These are phyloP conservation scores for Sepioteuthis lessoniana DNA, from an alignment of 2,888 invertebrate species.

Conservation along the genomic window DNA sequence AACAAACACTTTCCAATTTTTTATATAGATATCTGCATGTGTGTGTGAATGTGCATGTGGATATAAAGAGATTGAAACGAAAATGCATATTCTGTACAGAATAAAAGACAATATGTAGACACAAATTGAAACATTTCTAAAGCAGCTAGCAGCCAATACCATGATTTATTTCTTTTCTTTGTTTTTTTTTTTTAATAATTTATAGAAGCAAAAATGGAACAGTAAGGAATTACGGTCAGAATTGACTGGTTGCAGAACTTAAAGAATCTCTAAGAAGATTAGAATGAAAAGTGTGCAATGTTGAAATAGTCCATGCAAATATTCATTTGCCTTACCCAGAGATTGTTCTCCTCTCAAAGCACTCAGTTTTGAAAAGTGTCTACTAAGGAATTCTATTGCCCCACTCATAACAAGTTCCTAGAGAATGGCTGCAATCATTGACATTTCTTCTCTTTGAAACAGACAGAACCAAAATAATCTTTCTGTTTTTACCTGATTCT, in stretches of 20 bases:
- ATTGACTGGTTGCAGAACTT: neutral
- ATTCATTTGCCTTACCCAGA: constrained; percentile 13
- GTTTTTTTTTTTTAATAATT: neutral
- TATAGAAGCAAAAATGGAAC: constrained; percentile 4
- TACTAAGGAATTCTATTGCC: constrained; percentile 33
- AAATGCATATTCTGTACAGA: neutral
- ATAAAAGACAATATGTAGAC: neutral
- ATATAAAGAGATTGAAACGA: neutral
- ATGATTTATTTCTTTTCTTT: neutral
- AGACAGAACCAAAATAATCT: neutral
- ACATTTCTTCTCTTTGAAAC: neutral
- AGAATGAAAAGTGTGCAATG: neutral
- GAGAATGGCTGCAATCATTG: constrained; percentile 8
- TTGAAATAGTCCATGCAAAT: neutral
- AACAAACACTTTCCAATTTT: no score
- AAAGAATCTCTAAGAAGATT: constrained; percentile 25
- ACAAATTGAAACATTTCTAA: neutral
- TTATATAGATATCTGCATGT: no score
- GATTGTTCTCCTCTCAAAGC: neutral
- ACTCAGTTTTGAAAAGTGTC: neutral
- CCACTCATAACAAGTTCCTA: neutral
- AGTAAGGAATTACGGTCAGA: neutral
- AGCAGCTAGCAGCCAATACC: neutral
- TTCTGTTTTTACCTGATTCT: constrained; percentile 33
- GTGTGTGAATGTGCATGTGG: neutral